These are phyloP conservation scores for Saturnia pavonia DNA, from an alignment of 2,888 invertebrate species.

Conservation along the genomic window DNA sequence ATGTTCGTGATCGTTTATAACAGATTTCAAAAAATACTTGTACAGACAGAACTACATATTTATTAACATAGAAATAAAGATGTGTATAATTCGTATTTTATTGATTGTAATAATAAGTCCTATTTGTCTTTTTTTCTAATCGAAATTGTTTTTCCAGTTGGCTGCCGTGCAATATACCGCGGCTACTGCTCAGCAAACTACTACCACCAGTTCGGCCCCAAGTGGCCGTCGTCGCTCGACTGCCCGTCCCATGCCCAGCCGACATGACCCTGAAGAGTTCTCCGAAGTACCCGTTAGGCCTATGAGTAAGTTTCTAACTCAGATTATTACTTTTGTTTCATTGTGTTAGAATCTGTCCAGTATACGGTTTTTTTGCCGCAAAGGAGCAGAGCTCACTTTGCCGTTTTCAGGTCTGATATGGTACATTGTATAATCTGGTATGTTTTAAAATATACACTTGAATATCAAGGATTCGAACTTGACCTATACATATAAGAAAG, in stretches of 20 bases:
- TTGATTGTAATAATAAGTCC: not conserved
- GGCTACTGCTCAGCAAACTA: slow-evolving; percentile 70
- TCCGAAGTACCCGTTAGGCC: slow-evolving; percentile 64
- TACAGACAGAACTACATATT: not conserved
- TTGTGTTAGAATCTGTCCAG: not conserved
- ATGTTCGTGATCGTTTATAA: too few relatives aligned
- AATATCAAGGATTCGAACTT: too few relatives aligned
- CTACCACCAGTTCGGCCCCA: slow-evolving; percentile 78
- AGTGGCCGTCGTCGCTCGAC: slow-evolving; percentile 71
- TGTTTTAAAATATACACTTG: too few relatives aligned
- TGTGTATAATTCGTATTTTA: not conserved
- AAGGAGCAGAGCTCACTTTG: not conserved
- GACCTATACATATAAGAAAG: too few relatives aligned
- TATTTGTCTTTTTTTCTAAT: slow-evolving; percentile 55
- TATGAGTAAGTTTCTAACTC: slow-evolving; percentile 51
- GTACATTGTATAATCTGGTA: too few relatives aligned
- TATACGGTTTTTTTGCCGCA: not conserved
- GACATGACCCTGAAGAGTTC: slow-evolving; percentile 69
- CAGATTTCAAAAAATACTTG: too few relatives aligned
- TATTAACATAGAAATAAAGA: not conserved
- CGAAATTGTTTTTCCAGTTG: slow-evolving; percentile 36
- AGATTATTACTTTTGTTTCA: not conserved
- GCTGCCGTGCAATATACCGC: slow-evolving; percentile 65
- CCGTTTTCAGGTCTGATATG: not conserved
- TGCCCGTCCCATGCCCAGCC: slow-evolving; percentile 63